Evolutionary conservation across 53 echinoderm and acorn worm species (phyloP).

Genomic region (Luidia sarsii): DNA sequence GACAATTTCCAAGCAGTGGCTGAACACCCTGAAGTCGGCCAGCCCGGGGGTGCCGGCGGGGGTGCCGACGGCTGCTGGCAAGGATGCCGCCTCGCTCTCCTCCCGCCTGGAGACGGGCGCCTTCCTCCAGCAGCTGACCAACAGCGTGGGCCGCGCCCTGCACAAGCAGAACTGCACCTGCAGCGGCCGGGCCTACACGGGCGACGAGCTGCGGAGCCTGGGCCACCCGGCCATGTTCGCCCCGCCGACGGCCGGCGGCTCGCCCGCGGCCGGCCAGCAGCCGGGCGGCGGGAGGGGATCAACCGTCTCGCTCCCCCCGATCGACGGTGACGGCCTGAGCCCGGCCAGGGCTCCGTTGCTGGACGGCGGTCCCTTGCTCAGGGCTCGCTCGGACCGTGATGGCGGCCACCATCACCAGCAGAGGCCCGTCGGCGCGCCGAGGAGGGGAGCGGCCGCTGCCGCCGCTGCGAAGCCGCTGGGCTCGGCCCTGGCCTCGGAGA

Average conservation of each 20-base stretch:
- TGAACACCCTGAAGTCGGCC: not conserved
- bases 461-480: not conserved
- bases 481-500: not conserved
- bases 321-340: slow-evolving; percentile 8
- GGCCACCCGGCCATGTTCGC: slow-evolving; percentile 80
- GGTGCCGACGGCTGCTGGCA: not conserved
- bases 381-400: slow-evolving; percentile 50
- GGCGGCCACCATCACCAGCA: too few relatives aligned
- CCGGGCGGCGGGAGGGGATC: too few relatives aligned
- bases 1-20: slow-evolving; percentile 29
- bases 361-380: slow-evolving; percentile 37
- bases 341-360: not conserved
- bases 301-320: slow-evolving; percentile 34
- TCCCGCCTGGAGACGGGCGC: slow-evolving; percentile 66
- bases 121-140: slow-evolving; percentile 86
- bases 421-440: not conserved
- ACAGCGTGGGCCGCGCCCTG: slow-evolving; percentile 83
- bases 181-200: slow-evolving; percentile 68
- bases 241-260: not conserved
- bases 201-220: slow-evolving; percentile 70
- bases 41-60: not conserved
- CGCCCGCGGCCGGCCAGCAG: not conserved
- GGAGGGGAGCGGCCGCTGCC: not conserved
- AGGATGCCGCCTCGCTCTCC: not conserved
- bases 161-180: slow-evolving; percentile 83